Percentiles rank a stretch among this genome's conserved stretches.
phyloP scores from a whole-genome alignment of 2,888 invertebrate species.

The Cheilosia soror region DNA sequence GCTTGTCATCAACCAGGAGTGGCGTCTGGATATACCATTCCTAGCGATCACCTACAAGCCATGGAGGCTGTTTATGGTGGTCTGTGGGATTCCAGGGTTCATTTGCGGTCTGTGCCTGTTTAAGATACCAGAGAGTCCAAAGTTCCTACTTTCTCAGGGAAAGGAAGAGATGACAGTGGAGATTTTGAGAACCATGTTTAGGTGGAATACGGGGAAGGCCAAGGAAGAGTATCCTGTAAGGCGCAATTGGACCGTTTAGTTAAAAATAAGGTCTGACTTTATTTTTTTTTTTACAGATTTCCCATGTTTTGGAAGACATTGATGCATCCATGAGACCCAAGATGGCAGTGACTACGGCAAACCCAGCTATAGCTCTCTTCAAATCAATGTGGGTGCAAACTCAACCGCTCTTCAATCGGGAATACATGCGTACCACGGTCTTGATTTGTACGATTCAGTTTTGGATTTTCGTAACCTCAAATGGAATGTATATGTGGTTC shows the following conservation, averaged over 20 bases:
- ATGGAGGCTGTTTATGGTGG: slow-evolving; percentile 81
- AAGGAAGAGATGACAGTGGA: slow-evolving; percentile 78
- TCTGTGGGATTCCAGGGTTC: slow-evolving; percentile 81
- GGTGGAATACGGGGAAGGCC: slow-evolving; percentile 78
- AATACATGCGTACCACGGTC: slow-evolving; percentile 79
- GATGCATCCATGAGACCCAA: slow-evolving; percentile 74
- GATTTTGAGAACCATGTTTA: slow-evolving; percentile 79
- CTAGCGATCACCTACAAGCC: slow-evolving; percentile 80
- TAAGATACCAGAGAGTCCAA: slow-evolving; percentile 82
- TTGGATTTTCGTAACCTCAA: slow-evolving; percentile 80
- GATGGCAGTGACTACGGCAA: slow-evolving; percentile 33
- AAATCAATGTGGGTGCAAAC: slow-evolving; percentile 82
- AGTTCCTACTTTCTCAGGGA: slow-evolving; percentile 79
- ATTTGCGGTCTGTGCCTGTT: slow-evolving; percentile 79
- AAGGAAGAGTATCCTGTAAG: slow-evolving; percentile 77
- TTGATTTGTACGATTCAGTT: slow-evolving; percentile 81
- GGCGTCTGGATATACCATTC: slow-evolving; percentile 78
- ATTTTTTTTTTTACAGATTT: slow-evolving; percentile 65
- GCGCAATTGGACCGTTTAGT: not conserved
- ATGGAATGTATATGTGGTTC: slow-evolving; percentile 82
- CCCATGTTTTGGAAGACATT: slow-evolving; percentile 77
- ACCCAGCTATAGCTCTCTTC: slow-evolving; percentile 72
- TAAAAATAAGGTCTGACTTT: not conserved
- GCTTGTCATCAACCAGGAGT: slow-evolving; percentile 81
- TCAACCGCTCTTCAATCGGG: slow-evolving; percentile 80